Conservation (phyloP, 2,888 invertebrate species). For the Drosophila nr. perissopoda region DNA sequence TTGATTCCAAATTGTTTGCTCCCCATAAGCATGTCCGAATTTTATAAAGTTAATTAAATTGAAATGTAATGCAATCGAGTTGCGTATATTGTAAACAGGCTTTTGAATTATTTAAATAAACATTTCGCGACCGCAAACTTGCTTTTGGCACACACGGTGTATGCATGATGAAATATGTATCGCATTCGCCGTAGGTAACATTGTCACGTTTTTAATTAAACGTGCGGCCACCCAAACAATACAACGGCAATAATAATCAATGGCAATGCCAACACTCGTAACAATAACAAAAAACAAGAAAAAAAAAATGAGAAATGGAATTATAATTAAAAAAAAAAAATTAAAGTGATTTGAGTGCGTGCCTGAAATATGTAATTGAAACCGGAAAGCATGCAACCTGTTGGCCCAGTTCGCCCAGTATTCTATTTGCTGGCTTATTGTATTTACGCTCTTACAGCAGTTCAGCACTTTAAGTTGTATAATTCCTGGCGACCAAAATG, state of each 20-base stretch:
- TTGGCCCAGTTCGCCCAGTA: constrained; percentile 29
- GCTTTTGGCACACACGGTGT: constrained; percentile 55
- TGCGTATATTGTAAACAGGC: constrained; percentile 61
- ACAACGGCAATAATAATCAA: constrained; percentile 61
- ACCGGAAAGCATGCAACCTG: constrained; percentile 49
- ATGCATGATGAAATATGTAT: constrained; percentile 65
- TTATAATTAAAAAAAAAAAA: constrained; percentile 58
- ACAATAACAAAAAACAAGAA: constrained; percentile 23
- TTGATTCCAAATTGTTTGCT: constrained; percentile 15
- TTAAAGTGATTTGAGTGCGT: constrained; percentile 66
- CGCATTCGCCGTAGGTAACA: constrained; percentile 69
- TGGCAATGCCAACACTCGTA: constrained; percentile 35
- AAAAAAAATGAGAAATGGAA: constrained; percentile 44
- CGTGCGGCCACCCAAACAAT: constrained; percentile 39
- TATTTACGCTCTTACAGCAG: not conserved
- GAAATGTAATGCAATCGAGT: constrained; percentile 63
- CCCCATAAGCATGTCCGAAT: constrained; percentile 7
- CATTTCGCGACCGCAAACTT: constrained; percentile 30
- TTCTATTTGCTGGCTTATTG: constrained; percentile 17
- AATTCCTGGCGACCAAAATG: not conserved
- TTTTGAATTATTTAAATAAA: constrained; percentile 67
- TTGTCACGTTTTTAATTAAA: constrained; percentile 81
- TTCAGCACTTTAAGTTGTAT: not conserved
- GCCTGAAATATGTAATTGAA: constrained; percentile 55
- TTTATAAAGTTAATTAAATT: constrained; percentile 73